phyloP scores from a whole-genome alignment of 1,140 invertebrate species.

The Anadara kagoshimensis region DNA sequence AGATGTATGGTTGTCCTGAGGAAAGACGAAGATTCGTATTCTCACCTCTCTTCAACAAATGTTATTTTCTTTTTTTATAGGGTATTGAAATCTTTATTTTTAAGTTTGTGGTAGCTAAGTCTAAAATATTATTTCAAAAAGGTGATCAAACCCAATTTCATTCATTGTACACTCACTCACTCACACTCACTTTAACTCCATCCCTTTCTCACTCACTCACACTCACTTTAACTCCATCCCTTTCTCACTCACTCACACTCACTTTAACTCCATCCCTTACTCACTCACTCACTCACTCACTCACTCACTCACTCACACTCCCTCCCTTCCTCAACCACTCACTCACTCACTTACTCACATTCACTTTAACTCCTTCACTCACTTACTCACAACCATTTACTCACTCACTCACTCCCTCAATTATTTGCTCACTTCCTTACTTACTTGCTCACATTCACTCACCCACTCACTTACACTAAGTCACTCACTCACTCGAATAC shows the following conservation, averaged over 20 bases:
- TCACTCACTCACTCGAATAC: conserved; percentile 7
- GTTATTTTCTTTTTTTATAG: too few species aligned
- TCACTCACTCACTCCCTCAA: background rate
- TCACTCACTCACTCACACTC: background rate
- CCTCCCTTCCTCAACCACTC: background rate
- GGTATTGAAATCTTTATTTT: too few species aligned
- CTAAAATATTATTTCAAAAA: too few species aligned
- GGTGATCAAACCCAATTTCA: too few species aligned
- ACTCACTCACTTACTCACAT: background rate
- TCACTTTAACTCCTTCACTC: background rate
- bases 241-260: conserved; percentile 13
- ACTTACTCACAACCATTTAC: background rate
- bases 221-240: too few species aligned
- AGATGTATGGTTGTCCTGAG: too few species aligned
- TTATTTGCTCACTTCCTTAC: background rate
- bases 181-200: too few species aligned
- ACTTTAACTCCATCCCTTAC: background rate
- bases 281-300: conserved; percentile 4
- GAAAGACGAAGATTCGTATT: too few species aligned
- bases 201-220: too few species aligned
- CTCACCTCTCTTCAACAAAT: too few species aligned
- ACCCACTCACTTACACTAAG: conserved; percentile 9
- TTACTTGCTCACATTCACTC: background rate
- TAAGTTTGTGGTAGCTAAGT: too few species aligned
- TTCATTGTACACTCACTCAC: too few species aligned